Evolutionary conservation across 1,140 invertebrate species (phyloP), one percentile per base, ranked within the genome.

Genomic region (Drosophila bocki): DNA sequence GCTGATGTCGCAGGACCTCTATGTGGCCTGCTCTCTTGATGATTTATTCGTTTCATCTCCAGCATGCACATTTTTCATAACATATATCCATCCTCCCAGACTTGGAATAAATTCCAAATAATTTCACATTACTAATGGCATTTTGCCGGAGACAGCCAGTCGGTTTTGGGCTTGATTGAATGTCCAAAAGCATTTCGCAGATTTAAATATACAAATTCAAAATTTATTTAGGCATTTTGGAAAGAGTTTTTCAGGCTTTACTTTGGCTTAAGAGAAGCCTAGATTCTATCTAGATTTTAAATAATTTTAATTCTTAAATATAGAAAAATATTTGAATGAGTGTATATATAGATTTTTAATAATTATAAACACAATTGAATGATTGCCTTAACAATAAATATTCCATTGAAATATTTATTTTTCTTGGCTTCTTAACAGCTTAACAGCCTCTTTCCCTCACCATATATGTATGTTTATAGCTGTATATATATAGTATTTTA

Each of bases 1-100:
- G 74, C 74, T 76, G 72, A 76, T 57, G 67, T 42, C 69, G 37
- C n/a, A 69, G 63, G 63, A 69, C 62, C 39, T 51, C 50, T 33
- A 33, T 33, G 50, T 51, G 48, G 50, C 50, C 50, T 54, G 32
- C 47, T 15, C 37, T 15, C 53, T 26, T 26, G 53, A 71, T 72
- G 70, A 74, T 74, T 74, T 74, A 74, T 74, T 60, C 45, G 53
- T 60, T 60, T 72, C 54, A 72, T 72, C 64, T 70, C 33, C 48
- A 56, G 63, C 47, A 11, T 29, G 65, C 37, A 51, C 35, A 51
- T 70, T 37, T 54, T 60, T 59, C 45, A 69, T 44, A 65, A 56
- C 35, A 48, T 47, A 47, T 47, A 47, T 22, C 12, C 44, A 6
- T 7, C 29, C 2, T 13, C 42, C 33, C 15, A 6, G 17, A 35